Evolutionary conservation across 2,113 vertebrate species (phyloP).

Genomic region (Nicator chloris): DNA sequence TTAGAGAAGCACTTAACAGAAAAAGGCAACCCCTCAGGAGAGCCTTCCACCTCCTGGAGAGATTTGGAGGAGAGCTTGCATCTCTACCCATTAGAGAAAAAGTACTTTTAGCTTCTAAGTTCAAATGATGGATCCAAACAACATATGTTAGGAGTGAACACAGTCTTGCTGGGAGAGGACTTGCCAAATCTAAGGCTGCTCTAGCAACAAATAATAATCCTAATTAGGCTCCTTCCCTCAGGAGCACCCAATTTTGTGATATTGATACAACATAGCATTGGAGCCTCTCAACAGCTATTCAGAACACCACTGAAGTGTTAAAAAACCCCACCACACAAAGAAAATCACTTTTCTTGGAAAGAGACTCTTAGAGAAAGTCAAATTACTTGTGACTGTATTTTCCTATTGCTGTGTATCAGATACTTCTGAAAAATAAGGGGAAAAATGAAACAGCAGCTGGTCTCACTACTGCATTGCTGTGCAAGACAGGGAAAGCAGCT

Average conservation of each 20-base stretch:
- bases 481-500: not conserved
- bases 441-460: not conserved
- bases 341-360: not conserved
- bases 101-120: slow-evolving; percentile 44
- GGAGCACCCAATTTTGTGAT: not conserved
- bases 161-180: slow-evolving; percentile 3
- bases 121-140: slow-evolving; percentile 44
- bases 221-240: slow-evolving; percentile 43
- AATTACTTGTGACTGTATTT: not conserved
- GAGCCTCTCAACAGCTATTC: not conserved
- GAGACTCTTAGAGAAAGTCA: not conserved
- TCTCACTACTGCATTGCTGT: not conserved
- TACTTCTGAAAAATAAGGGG: not conserved
- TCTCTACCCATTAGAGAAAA: slow-evolving; percentile 40
- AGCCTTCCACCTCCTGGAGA: slow-evolving; percentile 35
- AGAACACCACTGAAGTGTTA: not conserved
- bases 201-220: slow-evolving; percentile 40
- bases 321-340: not conserved
- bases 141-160: slow-evolving; percentile 45
- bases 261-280: not conserved
- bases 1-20: slow-evolving; percentile 53
- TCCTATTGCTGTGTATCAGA: not conserved
- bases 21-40: slow-evolving; percentile 11
- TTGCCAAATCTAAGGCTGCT: slow-evolving; percentile 39
- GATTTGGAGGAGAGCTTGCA: slow-evolving; percentile 24